Percentiles rank a stretch among this genome's conserved stretches.
Conservation (phyloP, 92 coral and sea anemone genomes). For the Porites divaricata region DNA sequence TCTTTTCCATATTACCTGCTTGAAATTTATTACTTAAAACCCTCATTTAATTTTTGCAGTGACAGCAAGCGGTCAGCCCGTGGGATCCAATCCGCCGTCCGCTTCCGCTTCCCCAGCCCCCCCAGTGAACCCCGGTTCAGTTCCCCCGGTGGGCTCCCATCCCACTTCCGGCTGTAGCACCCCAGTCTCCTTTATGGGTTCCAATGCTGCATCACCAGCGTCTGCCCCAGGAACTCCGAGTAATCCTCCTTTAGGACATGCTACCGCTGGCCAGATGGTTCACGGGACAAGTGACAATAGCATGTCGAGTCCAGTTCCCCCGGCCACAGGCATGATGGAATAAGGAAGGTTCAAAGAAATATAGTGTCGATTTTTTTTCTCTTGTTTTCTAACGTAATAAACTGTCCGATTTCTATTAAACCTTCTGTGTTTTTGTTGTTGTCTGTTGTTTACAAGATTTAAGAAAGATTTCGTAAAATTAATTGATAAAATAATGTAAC, state of each 20-base stretch:
- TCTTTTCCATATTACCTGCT: no score
- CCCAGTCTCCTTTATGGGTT: slow-evolving; percentile 86
- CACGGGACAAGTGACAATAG: slow-evolving; percentile 38
- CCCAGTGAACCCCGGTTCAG: slow-evolving; percentile 83
- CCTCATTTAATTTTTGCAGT: background rate
- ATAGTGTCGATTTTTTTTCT: background rate
- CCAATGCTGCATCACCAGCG: slow-evolving; percentile 76
- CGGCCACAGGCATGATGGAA: slow-evolving; percentile 34
- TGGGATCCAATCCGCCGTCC: slow-evolving; percentile 78
- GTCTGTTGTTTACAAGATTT: background rate
- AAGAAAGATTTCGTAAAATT: no score
- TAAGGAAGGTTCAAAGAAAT: background rate
- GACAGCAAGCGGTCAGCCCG: slow-evolving; percentile 39
- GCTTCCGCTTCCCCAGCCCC: slow-evolving; percentile 81
- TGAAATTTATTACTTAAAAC: no score
- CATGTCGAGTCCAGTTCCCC: slow-evolving; percentile 36
- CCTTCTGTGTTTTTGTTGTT: background rate
- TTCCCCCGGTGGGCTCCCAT: slow-evolving; percentile 72
- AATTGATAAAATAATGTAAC: no score
- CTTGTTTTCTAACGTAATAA: slow-evolving; percentile 19
- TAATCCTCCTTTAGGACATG: slow-evolving; percentile 14
- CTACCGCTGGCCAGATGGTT: slow-evolving; percentile 40
- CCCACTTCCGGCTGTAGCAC: slow-evolving; percentile 95
- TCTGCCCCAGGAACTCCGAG: slow-evolving; percentile 86
- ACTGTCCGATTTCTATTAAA: background rate